phyloP scores from a whole-genome alignment of 2,888 invertebrate genomes.

The Colostygia pectinataria region DNA sequence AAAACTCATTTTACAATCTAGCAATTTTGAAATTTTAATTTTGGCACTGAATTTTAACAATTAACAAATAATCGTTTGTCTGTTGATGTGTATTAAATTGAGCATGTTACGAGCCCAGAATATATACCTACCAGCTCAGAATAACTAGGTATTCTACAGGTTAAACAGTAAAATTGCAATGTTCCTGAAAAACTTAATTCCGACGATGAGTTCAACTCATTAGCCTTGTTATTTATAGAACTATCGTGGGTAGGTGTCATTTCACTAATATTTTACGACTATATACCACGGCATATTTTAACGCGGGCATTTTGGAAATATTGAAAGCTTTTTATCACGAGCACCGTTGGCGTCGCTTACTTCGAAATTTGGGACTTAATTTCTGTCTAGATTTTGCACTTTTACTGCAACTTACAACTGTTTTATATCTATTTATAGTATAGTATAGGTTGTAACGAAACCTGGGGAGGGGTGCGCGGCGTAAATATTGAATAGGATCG shows the following conservation, averaged over 20 bases:
- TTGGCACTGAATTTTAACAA: no score
- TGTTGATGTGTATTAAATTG: no score
- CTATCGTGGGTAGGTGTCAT: constrained; percentile 13
- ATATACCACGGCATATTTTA: constrained; percentile 6
- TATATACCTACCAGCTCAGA: no score
- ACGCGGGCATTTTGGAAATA: background rate
- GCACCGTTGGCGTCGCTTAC: no score
- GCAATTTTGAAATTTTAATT: no score
- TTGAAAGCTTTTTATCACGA: constrained; percentile 5
- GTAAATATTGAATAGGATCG: constrained; percentile 41
- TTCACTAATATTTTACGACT: constrained; percentile 14
- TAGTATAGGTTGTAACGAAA: constrained; percentile 19
- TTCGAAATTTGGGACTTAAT: no score
- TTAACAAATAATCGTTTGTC: no score
- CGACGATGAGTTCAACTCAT: constrained; percentile 13
- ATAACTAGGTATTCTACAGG: no score
- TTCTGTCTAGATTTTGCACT: constrained; percentile 1
- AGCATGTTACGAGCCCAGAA: no score
- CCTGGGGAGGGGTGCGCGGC: constrained; percentile 23
- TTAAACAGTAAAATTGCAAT: background rate
- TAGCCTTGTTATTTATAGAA: constrained; percentile 13
- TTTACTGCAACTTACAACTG: constrained; percentile 2
- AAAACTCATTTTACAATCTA: no score
- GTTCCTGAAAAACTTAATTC: background rate
- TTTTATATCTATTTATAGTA: constrained; percentile 15